phyloP scores from a whole-genome alignment of 2,797 vertebrate species.

The Trachurus trachurus region DNA sequence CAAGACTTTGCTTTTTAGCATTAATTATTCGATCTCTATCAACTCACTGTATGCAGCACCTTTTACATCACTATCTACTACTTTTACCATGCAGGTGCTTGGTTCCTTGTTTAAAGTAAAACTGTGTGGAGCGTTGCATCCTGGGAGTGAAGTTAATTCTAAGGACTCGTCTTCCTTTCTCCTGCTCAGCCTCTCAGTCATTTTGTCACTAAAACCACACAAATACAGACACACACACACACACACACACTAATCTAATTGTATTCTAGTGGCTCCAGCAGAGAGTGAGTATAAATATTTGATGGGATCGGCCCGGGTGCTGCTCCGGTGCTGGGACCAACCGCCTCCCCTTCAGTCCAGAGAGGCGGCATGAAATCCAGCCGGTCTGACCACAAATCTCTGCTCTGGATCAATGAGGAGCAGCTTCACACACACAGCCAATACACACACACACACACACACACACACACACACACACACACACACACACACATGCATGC shows the following conservation, averaged over 20 bases:
- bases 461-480: neutral
- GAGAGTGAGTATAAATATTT: slow-evolving; percentile 74
- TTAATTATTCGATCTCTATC: no score
- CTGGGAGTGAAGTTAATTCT: no score
- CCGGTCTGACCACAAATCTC: slow-evolving; percentile 44
- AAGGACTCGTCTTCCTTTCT: no score
- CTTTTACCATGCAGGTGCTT: no score
- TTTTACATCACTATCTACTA: no score
- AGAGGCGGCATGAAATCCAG: slow-evolving; percentile 39
- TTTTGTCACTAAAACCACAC: slow-evolving; percentile 25
- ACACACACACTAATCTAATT: slow-evolving; percentile 44
- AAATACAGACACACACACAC: slow-evolving; percentile 15
- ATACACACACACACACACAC: slow-evolving; percentile 17
- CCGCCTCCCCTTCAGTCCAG: slow-evolving; percentile 36
- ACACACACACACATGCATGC: neutral
- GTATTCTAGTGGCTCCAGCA: slow-evolving; percentile 49
- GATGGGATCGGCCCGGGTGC: slow-evolving; percentile 49
- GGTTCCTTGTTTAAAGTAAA: no score
- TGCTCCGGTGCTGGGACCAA: slow-evolving; percentile 39
- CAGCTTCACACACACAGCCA: no score
- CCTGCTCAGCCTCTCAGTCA: slow-evolving; percentile 1
- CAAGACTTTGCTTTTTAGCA: no score
- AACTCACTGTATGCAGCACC: no score
- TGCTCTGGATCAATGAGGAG: slow-evolving; percentile 55
- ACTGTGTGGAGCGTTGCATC: no score